Percentiles rank a stretch among this genome's conserved stretches.
Evolutionary conservation across 2,797 vertebrate species (phyloP).

Genomic region (Syndactyla subalaris): DNA sequence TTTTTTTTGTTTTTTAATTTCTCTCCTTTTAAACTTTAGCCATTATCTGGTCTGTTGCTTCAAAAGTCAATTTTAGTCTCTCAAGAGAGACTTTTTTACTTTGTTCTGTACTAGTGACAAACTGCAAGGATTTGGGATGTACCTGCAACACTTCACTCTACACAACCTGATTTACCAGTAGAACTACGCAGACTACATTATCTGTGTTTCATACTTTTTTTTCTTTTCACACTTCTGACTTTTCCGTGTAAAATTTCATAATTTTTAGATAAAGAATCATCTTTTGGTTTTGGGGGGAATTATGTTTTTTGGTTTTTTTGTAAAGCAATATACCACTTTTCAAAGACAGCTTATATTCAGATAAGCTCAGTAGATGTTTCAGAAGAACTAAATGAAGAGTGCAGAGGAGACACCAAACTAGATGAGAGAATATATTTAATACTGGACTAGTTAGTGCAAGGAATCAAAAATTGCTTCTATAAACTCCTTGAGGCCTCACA

Average conservation of each 20-base stretch:
- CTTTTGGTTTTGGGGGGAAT: not conserved
- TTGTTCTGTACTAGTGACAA: not conserved
- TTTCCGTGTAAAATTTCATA: not conserved
- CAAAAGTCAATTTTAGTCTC: not conserved
- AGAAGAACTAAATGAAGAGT: not conserved
- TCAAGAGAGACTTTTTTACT: accelerated
- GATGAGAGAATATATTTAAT: not conserved
- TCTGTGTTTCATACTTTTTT: not conserved
- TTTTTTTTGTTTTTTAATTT: not conserved
- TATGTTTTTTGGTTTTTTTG: too few relatives aligned
- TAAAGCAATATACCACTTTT: not conserved
- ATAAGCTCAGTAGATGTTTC: not conserved
- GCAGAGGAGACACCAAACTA: not conserved
- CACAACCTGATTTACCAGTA: not conserved
- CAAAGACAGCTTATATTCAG: not conserved
- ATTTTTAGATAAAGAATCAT: not conserved
- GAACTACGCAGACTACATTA: not conserved
- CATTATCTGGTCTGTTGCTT: not conserved
- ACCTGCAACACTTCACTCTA: not conserved
- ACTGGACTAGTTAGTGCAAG: not conserved
- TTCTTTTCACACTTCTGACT: not conserved
- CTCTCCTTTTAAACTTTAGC: not conserved
- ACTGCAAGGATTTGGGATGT: not conserved
- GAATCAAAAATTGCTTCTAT: not conserved
- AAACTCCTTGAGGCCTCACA: not conserved